A percentile compares a stretch with the other conserved stretches of the same genome.
Evolutionary conservation across 2,113 vertebrate genomes (phyloP).

Genomic region (cat (Felis catus)): DNA sequence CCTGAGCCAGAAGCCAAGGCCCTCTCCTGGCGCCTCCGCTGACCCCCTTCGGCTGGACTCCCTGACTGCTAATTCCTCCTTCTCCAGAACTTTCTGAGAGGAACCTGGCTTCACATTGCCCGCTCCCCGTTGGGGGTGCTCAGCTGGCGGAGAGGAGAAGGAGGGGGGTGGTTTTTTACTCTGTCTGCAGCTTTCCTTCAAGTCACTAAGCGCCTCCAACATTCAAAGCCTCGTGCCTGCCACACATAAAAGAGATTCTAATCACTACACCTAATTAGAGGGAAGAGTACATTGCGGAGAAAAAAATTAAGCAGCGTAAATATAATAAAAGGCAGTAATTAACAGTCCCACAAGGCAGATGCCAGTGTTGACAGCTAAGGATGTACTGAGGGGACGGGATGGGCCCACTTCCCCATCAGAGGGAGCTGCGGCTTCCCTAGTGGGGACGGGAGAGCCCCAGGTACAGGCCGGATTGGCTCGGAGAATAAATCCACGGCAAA

Average conservation of each 20-base stretch:
- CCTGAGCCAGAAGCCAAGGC: neutral
- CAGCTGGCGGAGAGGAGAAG: neutral
- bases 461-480: neutral
- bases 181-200: constrained; percentile 50
- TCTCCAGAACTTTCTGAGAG: neutral
- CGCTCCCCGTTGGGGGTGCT: neutral
- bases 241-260: constrained; percentile 79
- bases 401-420: neutral
- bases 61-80: neutral
- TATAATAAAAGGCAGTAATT: constrained; percentile 80
- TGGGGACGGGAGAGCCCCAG: neutral
- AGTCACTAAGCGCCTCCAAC: constrained; percentile 51
- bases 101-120: neutral
- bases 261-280: constrained; percentile 81
- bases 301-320: constrained; percentile 78
- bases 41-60: neutral
- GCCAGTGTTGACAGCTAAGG: constrained; percentile 57
- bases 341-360: constrained; percentile 70
- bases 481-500: accelerated
- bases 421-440: neutral
- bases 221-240: constrained; percentile 62
- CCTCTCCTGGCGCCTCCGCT: neutral
- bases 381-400: neutral
- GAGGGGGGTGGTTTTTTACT: constrained; percentile 16
- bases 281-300: constrained; percentile 72